A percentile compares a stretch with the other conserved stretches of the same genome.
These are phyloP conservation scores for Rhodeus uyekii DNA, from an alignment of 2,797 vertebrate genomes.

Conservation along the genomic window DNA sequence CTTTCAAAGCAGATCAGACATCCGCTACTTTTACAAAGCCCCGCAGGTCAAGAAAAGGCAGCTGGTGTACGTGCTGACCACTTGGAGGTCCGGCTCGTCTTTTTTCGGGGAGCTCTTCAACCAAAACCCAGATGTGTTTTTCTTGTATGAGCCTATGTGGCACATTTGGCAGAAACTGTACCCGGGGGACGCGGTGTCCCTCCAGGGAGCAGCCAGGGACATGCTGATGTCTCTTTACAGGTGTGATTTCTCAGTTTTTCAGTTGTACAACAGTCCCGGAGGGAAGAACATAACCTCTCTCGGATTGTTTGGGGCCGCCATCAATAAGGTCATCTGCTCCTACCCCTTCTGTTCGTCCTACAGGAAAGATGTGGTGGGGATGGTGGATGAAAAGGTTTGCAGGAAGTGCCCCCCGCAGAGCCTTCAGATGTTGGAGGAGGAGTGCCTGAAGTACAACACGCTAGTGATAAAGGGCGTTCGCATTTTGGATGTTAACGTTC, in stretches of 20 bases:
- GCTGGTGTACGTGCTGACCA: constrained; percentile 93
- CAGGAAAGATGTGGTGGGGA: constrained; percentile 91
- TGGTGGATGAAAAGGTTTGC: constrained; percentile 96
- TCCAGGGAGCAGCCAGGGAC: constrained; percentile 95
- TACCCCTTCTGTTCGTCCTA: constrained; percentile 94
- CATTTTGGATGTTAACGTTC: constrained; percentile 88
- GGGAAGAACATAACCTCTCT: constrained; percentile 94
- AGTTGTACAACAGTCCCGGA: constrained; percentile 91
- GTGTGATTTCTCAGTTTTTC: constrained; percentile 95
- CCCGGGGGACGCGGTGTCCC: constrained; percentile 92
- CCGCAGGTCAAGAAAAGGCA: constrained; percentile 82
- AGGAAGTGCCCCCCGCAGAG: constrained; percentile 94
- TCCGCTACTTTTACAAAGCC: constrained; percentile 76
- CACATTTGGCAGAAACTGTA: constrained; percentile 99
- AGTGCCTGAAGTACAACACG: constrained; percentile 92
- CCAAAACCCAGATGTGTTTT: constrained; percentile 96
- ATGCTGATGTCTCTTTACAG: constrained; percentile 95
- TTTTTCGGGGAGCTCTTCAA: constrained; percentile 99
- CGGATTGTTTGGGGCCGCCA: constrained; percentile 90
- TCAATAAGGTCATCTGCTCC: constrained; percentile 97
- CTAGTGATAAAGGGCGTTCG: constrained; percentile 97
- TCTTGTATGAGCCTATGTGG: constrained; percentile 98
- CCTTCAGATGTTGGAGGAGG: constrained; percentile 89
- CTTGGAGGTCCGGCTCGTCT: constrained; percentile 96
- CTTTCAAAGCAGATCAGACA: constrained; percentile 76